Conservation (phyloP, 2,113 vertebrate species). For the Scalopus aquaticus region DNA sequence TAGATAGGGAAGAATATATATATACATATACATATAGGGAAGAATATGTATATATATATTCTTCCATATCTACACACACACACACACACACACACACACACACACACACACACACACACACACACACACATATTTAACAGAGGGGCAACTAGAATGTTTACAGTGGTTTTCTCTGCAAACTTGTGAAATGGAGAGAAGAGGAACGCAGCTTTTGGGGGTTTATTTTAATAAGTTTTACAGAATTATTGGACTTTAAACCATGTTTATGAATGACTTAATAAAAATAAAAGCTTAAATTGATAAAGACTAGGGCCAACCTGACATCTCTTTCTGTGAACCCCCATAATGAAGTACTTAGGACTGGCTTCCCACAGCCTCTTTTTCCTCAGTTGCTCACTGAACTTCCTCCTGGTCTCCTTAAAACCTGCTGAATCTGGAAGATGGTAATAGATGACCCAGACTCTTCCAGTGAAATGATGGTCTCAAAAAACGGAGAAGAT, state of each 20-base stretch:
- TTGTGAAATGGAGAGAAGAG: neutral
- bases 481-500: neutral
- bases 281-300: neutral
- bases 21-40: too few relatives aligned
- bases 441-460: neutral
- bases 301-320: neutral
- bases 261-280: neutral
- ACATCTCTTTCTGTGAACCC: neutral
- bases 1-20: neutral
- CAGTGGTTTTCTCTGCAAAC: neutral
- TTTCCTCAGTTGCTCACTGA: neutral
- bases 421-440: conserved; percentile 28
- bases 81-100: too few relatives aligned
- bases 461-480: neutral
- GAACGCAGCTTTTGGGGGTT: neutral
- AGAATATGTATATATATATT: too few relatives aligned
- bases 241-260: neutral
- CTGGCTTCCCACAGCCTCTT: neutral
- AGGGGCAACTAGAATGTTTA: neutral
- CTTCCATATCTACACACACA: too few relatives aligned
- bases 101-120: too few relatives aligned
- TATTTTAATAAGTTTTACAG: neutral
- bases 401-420: neutral
- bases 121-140: neutral
- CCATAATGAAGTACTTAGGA: neutral